Percentiles rank a stretch among this genome's conserved stretches.
These are phyloP conservation scores for Enteromius thamalakanensis DNA, from an alignment of 2,797 vertebrate species.

Conservation along the genomic window DNA sequence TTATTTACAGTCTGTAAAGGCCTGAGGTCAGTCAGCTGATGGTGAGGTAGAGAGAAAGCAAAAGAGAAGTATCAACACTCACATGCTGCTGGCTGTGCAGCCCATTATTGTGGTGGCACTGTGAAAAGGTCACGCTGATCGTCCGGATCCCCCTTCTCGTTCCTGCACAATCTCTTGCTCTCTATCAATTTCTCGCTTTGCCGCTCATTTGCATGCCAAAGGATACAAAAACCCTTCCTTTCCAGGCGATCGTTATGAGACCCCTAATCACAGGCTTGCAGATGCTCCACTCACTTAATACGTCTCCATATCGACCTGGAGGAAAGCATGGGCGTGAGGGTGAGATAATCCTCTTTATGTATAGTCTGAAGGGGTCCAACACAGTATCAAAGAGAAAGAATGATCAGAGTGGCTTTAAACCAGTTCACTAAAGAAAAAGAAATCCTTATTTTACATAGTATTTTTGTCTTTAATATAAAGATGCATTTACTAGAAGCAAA, in stretches of 20 bases:
- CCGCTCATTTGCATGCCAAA: conserved; percentile 52
- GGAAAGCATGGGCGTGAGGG: conserved; percentile 27
- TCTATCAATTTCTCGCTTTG: conserved; percentile 39
- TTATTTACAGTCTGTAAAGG: conserved; percentile 18
- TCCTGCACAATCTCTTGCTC: conserved; percentile 33
- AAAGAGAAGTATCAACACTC: conserved; percentile 4
- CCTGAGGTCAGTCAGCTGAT: conserved; percentile 26
- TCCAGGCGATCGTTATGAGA: conserved; percentile 50
- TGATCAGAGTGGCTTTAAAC: conserved; percentile 9
- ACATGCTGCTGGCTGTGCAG: conserved; percentile 14
- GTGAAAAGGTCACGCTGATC: conserved; percentile 64
- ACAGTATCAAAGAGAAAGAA: conserved; percentile 20
- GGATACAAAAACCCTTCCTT: conserved; percentile 19
- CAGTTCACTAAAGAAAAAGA: neutral
- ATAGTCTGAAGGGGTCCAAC: conserved; percentile 15
- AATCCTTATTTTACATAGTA: too few species aligned
- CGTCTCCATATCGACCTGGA: conserved; percentile 27
- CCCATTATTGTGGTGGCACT: conserved; percentile 44
- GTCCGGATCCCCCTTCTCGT: conserved; percentile 41
- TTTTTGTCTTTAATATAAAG: too few species aligned
- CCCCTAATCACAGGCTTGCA: conserved; percentile 58
- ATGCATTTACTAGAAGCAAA: too few species aligned
- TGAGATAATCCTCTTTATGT: conserved; percentile 48
- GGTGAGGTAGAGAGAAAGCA: neutral
- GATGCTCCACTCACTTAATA: conserved; percentile 44